Evolutionary conservation across 2,113 vertebrate genomes (phyloP), one percentile per base, ranked within the genome.

Genomic region (Bungarus multicinctus): DNA sequence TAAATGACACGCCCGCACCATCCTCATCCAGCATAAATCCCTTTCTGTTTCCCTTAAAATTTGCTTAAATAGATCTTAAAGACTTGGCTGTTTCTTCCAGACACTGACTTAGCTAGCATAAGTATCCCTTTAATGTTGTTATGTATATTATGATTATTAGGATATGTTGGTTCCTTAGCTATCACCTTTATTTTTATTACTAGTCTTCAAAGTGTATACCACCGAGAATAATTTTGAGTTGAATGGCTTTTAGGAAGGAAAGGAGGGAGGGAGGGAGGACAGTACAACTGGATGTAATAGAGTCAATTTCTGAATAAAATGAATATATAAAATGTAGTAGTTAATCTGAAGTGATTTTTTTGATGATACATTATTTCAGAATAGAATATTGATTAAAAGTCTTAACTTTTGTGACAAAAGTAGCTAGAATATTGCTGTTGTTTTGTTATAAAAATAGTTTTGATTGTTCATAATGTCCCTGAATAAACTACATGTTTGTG

Each of bases 381-480:
- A 69, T 30, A 60, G 50, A 12, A 93, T 90, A 90, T 58, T 86
- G 92, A 89, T 89, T 92, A 89, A 85, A 87, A 92, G 55, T 30
- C 9, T 81, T 54, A 58, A 58, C 30, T 50, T 6, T 22, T 47
- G 34, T 50, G 34, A 30, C 27, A 52, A 85, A 22, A 58, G 85
- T 14, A 89, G 89, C 22, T 58, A 89, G 69, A 89, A 85, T 58
- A 89, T 23, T 89, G n/a, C 30, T 45, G 74, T 90, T 12, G 58
- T 2, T 88, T 60, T 43, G 45, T 10, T 90, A 16, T 90, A 60
- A 90, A 93, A 86, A 90, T 93, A 90, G 43, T 55, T 90, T 86
- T 89, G 54, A 50, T 87, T 91, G 43, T 89, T 93, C 69, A 57
- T 69, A 60, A n/a, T 58, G 47, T 86, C 74, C 54, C 43, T 69